Conservation (phyloP, 2,113 vertebrate genomes). For the Misgurnus anguillicaudatus region DNA sequence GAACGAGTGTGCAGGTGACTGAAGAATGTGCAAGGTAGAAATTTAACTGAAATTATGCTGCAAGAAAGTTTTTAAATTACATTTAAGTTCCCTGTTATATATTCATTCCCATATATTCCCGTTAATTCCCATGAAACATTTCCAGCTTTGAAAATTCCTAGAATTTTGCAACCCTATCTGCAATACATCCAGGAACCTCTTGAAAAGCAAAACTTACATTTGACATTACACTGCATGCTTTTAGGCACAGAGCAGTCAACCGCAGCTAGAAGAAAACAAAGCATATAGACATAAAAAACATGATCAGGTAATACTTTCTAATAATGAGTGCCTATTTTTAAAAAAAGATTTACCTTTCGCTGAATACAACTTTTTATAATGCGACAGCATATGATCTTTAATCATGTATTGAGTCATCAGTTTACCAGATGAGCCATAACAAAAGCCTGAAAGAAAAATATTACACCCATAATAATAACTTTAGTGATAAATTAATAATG, state of each 20-base stretch:
- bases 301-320: not conserved
- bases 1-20: no score
- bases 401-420: conserved; percentile 79
- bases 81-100: no score
- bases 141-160: no score
- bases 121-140: no score
- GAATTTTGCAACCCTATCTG: no score
- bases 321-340: no score
- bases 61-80: no score
- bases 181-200: no score
- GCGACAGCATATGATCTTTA: conserved; percentile 90
- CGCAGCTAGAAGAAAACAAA: conserved; percentile 74
- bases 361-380: conserved; percentile 92
- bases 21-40: no score
- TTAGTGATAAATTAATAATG: no score
- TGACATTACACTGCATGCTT: conserved; percentile 83
- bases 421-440: conserved; percentile 78
- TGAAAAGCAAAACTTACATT: conserved; percentile 78
- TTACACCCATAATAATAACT: not conserved
- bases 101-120: no score
- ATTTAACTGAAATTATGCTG: no score
- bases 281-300: not conserved
- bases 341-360: conserved; percentile 91
- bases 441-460: conserved; percentile 70
- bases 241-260: conserved; percentile 86